Base-by-base conservation (phyloP, 2,797 vertebrate species). In the Sebastes baramenuke region DNA sequence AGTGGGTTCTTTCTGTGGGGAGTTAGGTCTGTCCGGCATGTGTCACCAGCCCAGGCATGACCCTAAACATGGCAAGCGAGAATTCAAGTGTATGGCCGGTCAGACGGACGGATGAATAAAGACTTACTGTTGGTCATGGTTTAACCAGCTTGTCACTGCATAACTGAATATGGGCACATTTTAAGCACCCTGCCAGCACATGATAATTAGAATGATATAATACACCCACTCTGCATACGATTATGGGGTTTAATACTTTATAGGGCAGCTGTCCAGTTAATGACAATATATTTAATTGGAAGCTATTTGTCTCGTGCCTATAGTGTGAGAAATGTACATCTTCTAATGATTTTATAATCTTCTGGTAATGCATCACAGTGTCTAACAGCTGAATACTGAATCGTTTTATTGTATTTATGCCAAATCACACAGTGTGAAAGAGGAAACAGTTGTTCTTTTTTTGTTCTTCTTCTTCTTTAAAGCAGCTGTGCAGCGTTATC, bases 321-420 rank as follows among this genome's bases (percentile, higher is more conserved):
- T 61, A 54, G 38, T 71, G 55, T 60, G 42, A 71, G 54, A 55
- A 68, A 72, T 27, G 27, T 67, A 52, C 29, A 67, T 60, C 20
- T 75, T 42, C 22, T 71, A 65, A 75, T 75, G 71, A 66, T 67
- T 72, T 76, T 62, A 72, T 72, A 67, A 75, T 62, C 55, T 70
- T 68, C 46, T 27, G n/a, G 66, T 75, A 60, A 79, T 75, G 29
- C 52, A 72, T 67, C 67, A 72, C 42, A 56, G 34, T 38, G 18
- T 42, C 67, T 56, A 67, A 42, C 24, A 56, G 55, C 8, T 69
- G 34, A 59, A 69, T 30, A n/a, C 58, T 66, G 52, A 74, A 62
- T 56, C 16, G 46, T 49, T 69, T 58, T 52, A 64, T 64, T 68
- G 18, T 58, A n/a, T 54, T 74, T 60, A 52, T 59, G 34, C 13